Conservation (phyloP, 2,113 vertebrate species). For the Athene noctua region DNA sequence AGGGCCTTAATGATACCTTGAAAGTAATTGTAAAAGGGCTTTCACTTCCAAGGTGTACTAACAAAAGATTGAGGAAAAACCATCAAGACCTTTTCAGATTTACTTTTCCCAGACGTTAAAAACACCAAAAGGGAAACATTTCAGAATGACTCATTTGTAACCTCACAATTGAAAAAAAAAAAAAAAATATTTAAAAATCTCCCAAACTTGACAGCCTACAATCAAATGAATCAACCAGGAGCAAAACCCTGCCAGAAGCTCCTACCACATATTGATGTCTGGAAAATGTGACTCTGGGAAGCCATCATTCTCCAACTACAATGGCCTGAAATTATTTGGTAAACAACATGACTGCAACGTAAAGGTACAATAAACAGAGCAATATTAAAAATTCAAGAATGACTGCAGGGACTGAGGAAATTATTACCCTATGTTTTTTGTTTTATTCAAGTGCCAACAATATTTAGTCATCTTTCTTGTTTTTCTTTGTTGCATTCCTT, state of each 20-base stretch:
- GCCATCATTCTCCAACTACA: constrained; percentile 38
- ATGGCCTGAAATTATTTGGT: constrained; percentile 49
- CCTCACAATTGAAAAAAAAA: constrained; percentile 48
- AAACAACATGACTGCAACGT: constrained; percentile 36
- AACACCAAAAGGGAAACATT: constrained; percentile 25
- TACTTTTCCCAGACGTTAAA: constrained; percentile 13
- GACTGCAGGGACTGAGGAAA: constrained; percentile 20
- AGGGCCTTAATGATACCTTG: background rate
- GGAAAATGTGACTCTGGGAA: constrained; percentile 53
- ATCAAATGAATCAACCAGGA: constrained; percentile 56
- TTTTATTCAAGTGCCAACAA: constrained; percentile 37
- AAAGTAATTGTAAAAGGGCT: background rate
- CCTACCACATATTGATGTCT: background rate
- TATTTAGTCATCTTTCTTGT: constrained; percentile 44
- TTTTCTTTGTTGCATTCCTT: background rate
- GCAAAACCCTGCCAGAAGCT: constrained; percentile 29
- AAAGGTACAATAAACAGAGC: constrained; percentile 56
- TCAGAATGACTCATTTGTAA: constrained; percentile 34
- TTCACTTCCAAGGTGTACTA: background rate
- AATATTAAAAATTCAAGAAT: constrained; percentile 63
- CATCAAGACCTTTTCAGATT: background rate
- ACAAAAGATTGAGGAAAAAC: constrained; percentile 1
- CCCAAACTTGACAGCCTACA: constrained; percentile 41
- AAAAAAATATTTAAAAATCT: constrained; percentile 48
- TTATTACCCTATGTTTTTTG: constrained; percentile 5